A percentile compares a stretch with the other conserved stretches of the same genome.
phyloP scores from a whole-genome alignment of 2,113 vertebrate species.

The Vombatus ursinus region DNA sequence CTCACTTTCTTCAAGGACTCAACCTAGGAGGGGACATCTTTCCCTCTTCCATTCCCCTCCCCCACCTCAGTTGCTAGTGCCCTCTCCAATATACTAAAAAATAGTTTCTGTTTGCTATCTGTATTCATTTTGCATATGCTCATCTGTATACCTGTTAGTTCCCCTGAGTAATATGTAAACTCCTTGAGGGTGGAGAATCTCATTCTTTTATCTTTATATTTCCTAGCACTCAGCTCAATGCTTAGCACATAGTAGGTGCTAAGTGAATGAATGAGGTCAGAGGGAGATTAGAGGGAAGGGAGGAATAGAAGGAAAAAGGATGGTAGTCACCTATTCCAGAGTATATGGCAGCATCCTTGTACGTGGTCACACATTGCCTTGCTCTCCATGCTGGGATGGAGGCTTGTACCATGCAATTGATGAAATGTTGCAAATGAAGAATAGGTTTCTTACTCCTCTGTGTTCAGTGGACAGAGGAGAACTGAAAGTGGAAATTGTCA shows the following conservation, averaged over 20 bases:
- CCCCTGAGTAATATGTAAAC: neutral
- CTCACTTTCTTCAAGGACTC: neutral
- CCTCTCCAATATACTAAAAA: neutral
- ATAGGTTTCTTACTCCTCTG: neutral
- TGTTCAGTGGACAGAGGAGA: neutral
- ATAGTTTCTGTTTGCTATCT: neutral
- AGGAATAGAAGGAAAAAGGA: neutral
- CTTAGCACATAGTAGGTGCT: neutral
- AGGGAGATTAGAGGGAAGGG: neutral
- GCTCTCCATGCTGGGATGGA: neutral
- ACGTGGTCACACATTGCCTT: neutral
- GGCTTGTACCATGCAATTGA: neutral
- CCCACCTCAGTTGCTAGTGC: neutral
- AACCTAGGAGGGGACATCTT: neutral
- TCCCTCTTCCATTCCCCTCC: neutral
- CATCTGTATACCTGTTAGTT: neutral
- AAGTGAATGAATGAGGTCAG: neutral
- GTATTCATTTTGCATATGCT: neutral
- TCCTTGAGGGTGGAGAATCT: neutral
- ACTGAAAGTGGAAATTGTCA: conserved; percentile 22
- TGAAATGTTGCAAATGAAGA: neutral
- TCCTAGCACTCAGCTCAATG: neutral
- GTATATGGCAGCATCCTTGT: neutral
- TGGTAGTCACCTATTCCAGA: neutral
- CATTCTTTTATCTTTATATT: neutral